Evolutionary conservation across 1,140 invertebrate genomes (phyloP), one percentile per base, ranked within the genome.

Genomic region (Brachionus rotundiformis): DNA sequence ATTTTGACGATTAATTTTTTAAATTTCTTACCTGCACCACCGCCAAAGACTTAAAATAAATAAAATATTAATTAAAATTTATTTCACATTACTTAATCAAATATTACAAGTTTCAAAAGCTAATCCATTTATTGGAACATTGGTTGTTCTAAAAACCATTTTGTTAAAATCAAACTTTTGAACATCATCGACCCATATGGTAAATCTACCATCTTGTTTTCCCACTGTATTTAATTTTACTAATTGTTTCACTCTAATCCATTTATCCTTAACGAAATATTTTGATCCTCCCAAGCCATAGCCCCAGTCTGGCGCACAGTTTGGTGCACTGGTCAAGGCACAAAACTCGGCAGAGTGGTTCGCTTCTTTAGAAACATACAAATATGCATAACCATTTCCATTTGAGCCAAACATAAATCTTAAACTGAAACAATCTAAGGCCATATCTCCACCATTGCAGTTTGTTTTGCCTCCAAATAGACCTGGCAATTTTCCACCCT

Each of bases 91-190:
- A n/a, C n/a, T n/a, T n/a, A n/a, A n/a, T n/a, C n/a, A n/a, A n/a
- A n/a, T n/a, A n/a, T 73, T 73, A 73, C 68, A 73, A 6, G 68
- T 73, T 27, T 73, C 68, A 41, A 73, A 73, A 44, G 33, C 68
- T 19, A 73, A 23, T 25, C 68, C 39, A 73, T 19, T 73, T 44
- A 73, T 73, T 41, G 68, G 39, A 73, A 73, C 68, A 73, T 23
- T 41, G 8, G 25, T 31, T 11, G 68, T 73, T 44, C 68, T 73
- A 73, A 31, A 73, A 29, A 73, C 68, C 68, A 73, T 73, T 73
- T 73, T 73, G 8, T 16, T 1, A 73, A 73, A 73, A 41, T 73
- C 36, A 44, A 73, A 73, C 19, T 73, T 73, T 25, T 19, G 36
- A 8, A 73, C 68, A 73, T 29, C 41, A 44, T 73, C 68, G 13